Percentiles rank a stretch among this genome's conserved stretches.
Evolutionary conservation across 2,888 invertebrate species (phyloP).

Genomic region (Leucophenga montana): DNA sequence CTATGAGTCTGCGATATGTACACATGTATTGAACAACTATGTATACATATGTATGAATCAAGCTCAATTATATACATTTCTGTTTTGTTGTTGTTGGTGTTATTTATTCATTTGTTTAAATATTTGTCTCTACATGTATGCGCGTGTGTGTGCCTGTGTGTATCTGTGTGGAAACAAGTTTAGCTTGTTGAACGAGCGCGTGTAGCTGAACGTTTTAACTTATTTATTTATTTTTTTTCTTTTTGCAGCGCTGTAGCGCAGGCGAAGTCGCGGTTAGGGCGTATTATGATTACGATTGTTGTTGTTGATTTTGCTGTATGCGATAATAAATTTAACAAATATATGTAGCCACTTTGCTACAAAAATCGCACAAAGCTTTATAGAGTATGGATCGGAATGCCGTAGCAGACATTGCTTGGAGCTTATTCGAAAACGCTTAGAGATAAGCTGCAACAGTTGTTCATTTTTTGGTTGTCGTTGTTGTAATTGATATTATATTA

Average conservation of each 20-base stretch:
- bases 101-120: conserved; percentile 1
- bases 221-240: no score
- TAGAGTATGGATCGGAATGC: no score
- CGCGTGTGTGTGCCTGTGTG: conserved; percentile 31
- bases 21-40: background rate
- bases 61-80: conserved; percentile 29
- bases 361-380: no score
- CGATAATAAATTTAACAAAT: no score
- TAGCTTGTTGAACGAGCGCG: conserved; percentile 53
- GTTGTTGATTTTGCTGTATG: background rate
- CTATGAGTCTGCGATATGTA: background rate
- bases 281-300: background rate
- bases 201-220: background rate
- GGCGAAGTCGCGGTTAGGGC: no score
- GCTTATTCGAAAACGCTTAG: no score
- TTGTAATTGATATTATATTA: background rate
- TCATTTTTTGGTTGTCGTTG: no score
- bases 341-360: no score
- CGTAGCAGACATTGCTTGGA: no score
- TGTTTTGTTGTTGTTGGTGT: conserved; percentile 50
- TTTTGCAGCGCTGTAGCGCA: background rate
- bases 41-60: background rate
- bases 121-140: background rate
- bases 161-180: conserved; percentile 50
- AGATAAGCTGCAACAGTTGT: no score